phyloP scores from a whole-genome alignment of 2,888 invertebrate genomes.

The Drosophila subsilvestris region DNA sequence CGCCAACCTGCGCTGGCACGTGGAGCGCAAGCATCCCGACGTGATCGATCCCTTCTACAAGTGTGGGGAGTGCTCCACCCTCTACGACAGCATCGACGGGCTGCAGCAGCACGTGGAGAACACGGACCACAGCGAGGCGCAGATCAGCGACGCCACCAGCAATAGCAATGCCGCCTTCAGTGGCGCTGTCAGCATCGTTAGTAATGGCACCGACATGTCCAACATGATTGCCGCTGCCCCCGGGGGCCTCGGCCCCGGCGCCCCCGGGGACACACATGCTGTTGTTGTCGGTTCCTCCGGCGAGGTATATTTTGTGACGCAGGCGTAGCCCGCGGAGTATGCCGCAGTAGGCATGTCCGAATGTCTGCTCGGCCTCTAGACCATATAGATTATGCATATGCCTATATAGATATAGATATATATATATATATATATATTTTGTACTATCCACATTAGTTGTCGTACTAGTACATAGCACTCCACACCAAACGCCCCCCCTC shows the following conservation, averaged over 20 bases:
- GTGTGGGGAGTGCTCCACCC: constrained; percentile 86
- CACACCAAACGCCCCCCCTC: not conserved
- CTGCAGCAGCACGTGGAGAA: constrained; percentile 85
- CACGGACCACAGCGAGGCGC: constrained; percentile 77
- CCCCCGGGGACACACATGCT: constrained; percentile 67
- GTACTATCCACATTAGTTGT: constrained; percentile 48
- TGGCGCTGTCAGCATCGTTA: constrained; percentile 70
- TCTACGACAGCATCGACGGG: constrained; percentile 86
- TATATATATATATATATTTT: constrained; percentile 68
- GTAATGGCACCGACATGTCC: constrained; percentile 66
- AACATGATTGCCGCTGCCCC: constrained; percentile 59
- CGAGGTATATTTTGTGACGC: constrained; percentile 80
- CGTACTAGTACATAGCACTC: constrained; percentile 38
- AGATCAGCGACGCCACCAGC: constrained; percentile 11
- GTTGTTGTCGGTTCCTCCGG: constrained; percentile 78
- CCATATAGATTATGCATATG: constrained; percentile 25
- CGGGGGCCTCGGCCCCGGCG: constrained; percentile 9
- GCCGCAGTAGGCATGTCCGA: constrained; percentile 60
- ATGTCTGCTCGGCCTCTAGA: constrained; percentile 70
- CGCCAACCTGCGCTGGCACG: constrained; percentile 81
- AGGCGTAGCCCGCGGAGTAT: constrained; percentile 77
- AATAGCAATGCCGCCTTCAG: constrained; percentile 52
- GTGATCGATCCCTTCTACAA: constrained; percentile 82
- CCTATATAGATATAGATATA: constrained; percentile 36
- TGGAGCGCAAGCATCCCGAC: constrained; percentile 82